Conservation (phyloP, 2,888 invertebrate genomes). For the Caenorhabditis sulstoni region DNA sequence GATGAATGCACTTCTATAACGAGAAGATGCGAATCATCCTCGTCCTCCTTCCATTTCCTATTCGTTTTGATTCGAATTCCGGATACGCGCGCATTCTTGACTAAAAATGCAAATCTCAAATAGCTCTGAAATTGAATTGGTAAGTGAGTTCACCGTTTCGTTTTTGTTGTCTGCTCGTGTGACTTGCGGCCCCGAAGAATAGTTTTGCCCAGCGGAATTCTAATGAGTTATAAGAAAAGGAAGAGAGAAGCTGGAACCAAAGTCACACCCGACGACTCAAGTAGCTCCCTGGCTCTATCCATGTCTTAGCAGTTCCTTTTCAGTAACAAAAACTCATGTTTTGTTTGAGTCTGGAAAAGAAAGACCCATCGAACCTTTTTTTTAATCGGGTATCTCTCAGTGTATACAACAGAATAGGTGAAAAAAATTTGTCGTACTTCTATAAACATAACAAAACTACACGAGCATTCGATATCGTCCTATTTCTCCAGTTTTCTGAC, state of each 20-base stretch:
- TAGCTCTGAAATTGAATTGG: constrained; percentile 5
- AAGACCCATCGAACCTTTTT: too few relatives aligned
- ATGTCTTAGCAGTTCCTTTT: too few relatives aligned
- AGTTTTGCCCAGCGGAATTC: constrained; percentile 12
- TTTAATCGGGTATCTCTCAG: too few relatives aligned
- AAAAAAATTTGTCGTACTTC: too few relatives aligned
- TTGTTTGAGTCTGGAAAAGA: too few relatives aligned
- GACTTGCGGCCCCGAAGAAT: too few relatives aligned
- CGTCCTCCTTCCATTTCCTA: background rate
- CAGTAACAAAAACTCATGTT: too few relatives aligned
- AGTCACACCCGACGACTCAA: constrained; percentile 1
- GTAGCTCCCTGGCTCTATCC: background rate
- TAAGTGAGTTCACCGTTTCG: constrained; percentile 18
- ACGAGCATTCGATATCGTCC: too few relatives aligned
- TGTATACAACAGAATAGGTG: too few relatives aligned
- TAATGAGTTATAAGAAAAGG: constrained; percentile 27
- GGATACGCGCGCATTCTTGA: background rate
- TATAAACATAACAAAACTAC: too few relatives aligned
- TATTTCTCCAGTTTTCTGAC: too few relatives aligned
- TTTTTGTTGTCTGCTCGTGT: constrained; percentile 11
- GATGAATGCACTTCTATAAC: background rate
- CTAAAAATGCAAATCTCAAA: background rate
- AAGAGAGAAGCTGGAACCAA: background rate
- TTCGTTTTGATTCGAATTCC: background rate
- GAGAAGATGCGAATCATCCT: constrained; percentile 4